A percentile compares a stretch with the other conserved stretches of the same genome.
Conservation (phyloP, 2,113 vertebrate species). For the Cairina moschata region DNA sequence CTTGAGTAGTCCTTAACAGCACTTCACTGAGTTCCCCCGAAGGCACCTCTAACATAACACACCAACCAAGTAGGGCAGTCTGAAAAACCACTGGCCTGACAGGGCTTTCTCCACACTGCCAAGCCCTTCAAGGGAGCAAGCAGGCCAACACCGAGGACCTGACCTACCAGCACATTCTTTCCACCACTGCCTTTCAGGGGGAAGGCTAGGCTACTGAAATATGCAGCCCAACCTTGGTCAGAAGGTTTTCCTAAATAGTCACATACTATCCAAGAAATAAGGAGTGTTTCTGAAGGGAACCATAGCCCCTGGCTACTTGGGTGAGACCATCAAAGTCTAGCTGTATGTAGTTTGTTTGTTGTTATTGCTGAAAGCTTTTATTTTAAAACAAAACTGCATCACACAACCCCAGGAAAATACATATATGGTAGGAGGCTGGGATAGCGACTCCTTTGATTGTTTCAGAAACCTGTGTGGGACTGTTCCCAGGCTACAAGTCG, state of each 20-base stretch:
- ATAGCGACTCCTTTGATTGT: neutral
- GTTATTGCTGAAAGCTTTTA: neutral
- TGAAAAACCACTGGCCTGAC: neutral
- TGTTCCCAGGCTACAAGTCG: neutral
- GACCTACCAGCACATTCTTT: neutral
- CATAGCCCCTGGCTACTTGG: neutral
- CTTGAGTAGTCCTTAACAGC: neutral
- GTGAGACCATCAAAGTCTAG: neutral
- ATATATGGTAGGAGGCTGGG: neutral
- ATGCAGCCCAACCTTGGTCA: neutral
- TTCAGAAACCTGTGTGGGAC: neutral
- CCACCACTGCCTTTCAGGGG: neutral
- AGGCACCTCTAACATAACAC: neutral
- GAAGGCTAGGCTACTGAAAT: neutral
- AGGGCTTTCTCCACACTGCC: neutral
- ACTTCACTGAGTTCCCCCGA: neutral
- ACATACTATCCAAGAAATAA: neutral
- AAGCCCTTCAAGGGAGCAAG: neutral
- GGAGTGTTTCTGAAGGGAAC: neutral
- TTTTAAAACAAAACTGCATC: neutral
- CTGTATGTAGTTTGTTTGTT: neutral
- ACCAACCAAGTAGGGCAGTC: neutral
- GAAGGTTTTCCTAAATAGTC: neutral
- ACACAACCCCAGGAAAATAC: neutral
- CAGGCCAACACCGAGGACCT: neutral